Conservation (phyloP, 2,888 invertebrate genomes). For the Perizoma affinitatum region DNA sequence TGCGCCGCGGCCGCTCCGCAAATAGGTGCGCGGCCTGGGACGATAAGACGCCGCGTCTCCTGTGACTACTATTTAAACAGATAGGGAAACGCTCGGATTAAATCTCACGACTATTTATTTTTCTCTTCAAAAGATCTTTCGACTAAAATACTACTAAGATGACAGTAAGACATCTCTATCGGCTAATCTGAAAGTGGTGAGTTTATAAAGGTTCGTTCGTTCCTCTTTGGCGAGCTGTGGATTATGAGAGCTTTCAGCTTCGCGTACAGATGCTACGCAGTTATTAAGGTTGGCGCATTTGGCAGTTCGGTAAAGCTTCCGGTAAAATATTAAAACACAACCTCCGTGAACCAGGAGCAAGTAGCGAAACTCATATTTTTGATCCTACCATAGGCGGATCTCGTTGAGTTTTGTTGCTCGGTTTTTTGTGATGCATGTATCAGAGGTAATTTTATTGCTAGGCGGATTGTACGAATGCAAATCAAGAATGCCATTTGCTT, state of each 20-base stretch:
- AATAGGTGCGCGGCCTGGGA: conserved; percentile 66
- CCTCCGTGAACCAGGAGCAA: conserved; percentile 51
- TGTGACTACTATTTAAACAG: conserved; percentile 80
- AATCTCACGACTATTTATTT: conserved; percentile 76
- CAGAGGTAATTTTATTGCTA: conserved; percentile 13
- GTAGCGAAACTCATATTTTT: conserved; percentile 47
- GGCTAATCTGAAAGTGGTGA: conserved; percentile 68
- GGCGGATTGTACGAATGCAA: background rate
- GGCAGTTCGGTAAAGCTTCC: conserved; percentile 66
- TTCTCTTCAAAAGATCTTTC: conserved; percentile 62
- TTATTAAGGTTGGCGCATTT: conserved; percentile 77
- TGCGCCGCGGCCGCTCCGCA: conserved; percentile 62
- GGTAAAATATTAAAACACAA: conserved; percentile 77
- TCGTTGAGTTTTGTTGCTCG: conserved; percentile 17
- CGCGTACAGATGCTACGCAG: conserved; percentile 63
- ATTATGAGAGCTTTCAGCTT: conserved; percentile 73
- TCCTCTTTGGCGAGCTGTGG: conserved; percentile 56
- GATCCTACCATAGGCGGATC: conserved; percentile 24
- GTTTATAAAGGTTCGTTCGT: conserved; percentile 64
- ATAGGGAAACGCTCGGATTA: conserved; percentile 78
- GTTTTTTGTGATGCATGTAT: conserved; percentile 13
- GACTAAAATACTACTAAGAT: conserved; percentile 68
- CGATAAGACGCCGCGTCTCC: conserved; percentile 76
- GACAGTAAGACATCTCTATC: conserved; percentile 71
- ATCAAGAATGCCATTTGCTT: too few relatives aligned